phyloP scores from a whole-genome alignment of 2,797 vertebrate species.

The Pelodytes ibericus region DNA sequence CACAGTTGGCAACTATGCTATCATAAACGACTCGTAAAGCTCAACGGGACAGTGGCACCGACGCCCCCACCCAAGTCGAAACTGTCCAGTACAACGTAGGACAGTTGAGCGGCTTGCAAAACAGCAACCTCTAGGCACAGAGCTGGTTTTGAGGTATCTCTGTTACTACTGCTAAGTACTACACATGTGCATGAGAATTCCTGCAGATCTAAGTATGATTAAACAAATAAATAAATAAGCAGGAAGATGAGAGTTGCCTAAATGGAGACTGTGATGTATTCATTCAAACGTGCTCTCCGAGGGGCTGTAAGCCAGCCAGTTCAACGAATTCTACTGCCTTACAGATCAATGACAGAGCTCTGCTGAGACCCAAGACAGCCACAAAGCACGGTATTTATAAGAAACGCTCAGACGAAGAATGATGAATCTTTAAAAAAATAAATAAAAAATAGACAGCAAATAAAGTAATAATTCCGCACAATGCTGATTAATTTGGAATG shows the following conservation, averaged over 20 bases:
- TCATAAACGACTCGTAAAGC: too few species aligned
- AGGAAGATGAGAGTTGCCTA: constrained; percentile 30
- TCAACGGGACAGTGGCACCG: too few species aligned
- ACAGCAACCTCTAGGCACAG: neutral
- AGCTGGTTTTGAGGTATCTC: constrained; percentile 5
- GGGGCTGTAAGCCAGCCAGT: constrained; percentile 47
- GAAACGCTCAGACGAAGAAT: constrained; percentile 29
- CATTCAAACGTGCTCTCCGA: constrained; percentile 32
- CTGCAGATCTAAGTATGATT: constrained; percentile 25
- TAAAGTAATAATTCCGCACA: constrained; percentile 33
- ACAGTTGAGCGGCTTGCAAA: too few species aligned
- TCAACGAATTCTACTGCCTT: constrained; percentile 43
- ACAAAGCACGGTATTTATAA: constrained; percentile 19
- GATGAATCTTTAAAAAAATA: neutral
- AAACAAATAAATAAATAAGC: constrained; percentile 47
- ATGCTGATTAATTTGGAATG: constrained; percentile 19
- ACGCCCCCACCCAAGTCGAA: too few species aligned
- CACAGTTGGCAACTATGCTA: too few species aligned
- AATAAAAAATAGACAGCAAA: constrained; percentile 26
- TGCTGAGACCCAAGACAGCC: constrained; percentile 32
- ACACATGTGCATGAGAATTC: neutral
- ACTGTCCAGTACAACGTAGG: too few species aligned
- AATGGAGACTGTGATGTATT: constrained; percentile 34
- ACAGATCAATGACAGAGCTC: constrained; percentile 46
- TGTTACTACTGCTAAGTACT: constrained; percentile 19